Evolutionary conservation across 2,888 invertebrate species (phyloP), one percentile per base, ranked within the genome.

Genomic region (Drosophila birchii): DNA sequence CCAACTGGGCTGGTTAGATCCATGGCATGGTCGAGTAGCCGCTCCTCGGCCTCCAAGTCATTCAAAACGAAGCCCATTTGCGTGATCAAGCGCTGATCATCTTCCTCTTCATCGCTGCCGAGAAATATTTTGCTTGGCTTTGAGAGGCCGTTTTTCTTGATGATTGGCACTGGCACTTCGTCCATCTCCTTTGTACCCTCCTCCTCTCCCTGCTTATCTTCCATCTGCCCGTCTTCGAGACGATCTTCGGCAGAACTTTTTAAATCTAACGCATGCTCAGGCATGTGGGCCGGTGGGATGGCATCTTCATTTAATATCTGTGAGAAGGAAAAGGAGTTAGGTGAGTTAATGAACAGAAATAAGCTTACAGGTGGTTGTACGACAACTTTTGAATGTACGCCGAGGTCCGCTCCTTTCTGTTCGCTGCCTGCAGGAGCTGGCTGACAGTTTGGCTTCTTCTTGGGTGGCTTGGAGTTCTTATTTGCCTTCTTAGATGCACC

Each of bases 271-370:
- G 54, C 38, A n/a, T 16, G n/a, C 29, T 43, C 39, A 12, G 58
- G 49, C 54, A 38, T 36, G 39, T 73, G 73, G 6, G 55, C 72
- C 11, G 53, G 8, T 20, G 18, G 20, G 6, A 36, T n/a, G 1
- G 20, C 20, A 23, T 36, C 11, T 11, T 53, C 51, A 6, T 23
- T 23, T 16, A 36, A 11, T 9, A 59, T 66, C 73, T 73, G 73
- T 66, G 58, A 55, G 41, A 72, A 72, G 36, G 59, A 72, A 59
- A 71, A 39, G 36, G 41, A 23, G 11, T 78, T 74, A 86, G 60
- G 53, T 43, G 55, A 54, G 36, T 68, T 18, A 38, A 66, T 62
- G 29, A 70, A 73, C 45, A 86, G 0, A 5, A n/a, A n/a, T 14
- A 39, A 53, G 62, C 71, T 41, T 55, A 57, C 58, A 32, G 60